A percentile compares a stretch with the other conserved stretches of the same genome.
phyloP scores from a whole-genome alignment of 2,113 vertebrate species.

The Prinia subflava region DNA sequence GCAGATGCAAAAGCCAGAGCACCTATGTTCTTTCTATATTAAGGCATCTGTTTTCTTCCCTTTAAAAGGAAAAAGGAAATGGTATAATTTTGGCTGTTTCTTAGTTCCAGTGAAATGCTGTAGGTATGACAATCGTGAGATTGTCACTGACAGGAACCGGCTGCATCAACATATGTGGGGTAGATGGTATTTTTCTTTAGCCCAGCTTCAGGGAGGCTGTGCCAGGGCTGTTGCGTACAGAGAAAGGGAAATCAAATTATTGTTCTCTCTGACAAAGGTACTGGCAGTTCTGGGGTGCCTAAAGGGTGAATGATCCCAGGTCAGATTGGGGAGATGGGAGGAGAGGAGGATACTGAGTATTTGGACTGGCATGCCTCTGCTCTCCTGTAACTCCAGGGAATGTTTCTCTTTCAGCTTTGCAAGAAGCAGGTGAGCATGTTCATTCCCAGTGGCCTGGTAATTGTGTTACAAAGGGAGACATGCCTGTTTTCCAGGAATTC shows the following conservation, averaged over 20 bases:
- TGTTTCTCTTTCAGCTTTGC: not conserved
- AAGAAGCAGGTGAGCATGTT: not conserved
- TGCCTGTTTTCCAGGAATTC: constrained; percentile 42
- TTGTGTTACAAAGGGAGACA: not conserved
- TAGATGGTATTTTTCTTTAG: not conserved
- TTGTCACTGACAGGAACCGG: not conserved
- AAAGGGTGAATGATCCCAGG: not conserved
- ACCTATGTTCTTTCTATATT: not conserved
- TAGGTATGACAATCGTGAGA: not conserved
- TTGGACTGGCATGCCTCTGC: not conserved
- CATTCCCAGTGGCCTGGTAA: not conserved
- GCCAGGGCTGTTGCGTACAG: not conserved
- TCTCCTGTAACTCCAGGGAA: not conserved
- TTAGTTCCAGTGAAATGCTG: not conserved
- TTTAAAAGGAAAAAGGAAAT: not conserved
- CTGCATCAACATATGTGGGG: not conserved
- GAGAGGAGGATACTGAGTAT: not conserved
- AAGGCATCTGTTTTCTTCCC: not conserved
- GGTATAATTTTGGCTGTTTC: not conserved
- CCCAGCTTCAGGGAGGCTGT: not conserved
- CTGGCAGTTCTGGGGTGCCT: not conserved
- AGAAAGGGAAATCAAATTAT: not conserved
- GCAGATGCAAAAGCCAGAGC: not conserved
- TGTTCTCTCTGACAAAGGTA: not conserved
- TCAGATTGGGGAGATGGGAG: not conserved